Percentiles rank a stretch among this genome's conserved stretches.
Conservation (phyloP, 2,113 vertebrate genomes). For the Cairina moschata region DNA sequence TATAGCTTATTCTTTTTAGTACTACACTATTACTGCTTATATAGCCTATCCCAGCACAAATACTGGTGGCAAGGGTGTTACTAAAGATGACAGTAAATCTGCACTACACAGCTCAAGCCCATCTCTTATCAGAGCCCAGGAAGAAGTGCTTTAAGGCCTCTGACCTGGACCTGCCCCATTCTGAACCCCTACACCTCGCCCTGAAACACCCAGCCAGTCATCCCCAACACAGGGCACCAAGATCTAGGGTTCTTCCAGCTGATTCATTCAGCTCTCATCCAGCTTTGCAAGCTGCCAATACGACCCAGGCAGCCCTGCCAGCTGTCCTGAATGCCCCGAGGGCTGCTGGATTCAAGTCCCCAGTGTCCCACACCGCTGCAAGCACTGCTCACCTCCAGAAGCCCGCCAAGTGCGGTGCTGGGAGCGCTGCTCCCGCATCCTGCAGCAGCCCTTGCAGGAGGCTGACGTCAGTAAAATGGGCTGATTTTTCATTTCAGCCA, state of each 20-base stretch:
- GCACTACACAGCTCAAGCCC: neutral
- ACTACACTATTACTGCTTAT: no score
- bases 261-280: rapidly evolving
- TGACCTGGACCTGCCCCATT: rapidly evolving
- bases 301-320: rapidly evolving
- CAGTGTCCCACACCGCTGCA: rapidly evolving
- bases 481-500: neutral
- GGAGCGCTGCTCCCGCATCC: rapidly evolving
- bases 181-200: neutral
- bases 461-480: neutral
- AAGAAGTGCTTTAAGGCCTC: neutral
- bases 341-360: rapidly evolving
- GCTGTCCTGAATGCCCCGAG: rapidly evolving
- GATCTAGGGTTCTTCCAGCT: rapidly evolving
- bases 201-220: neutral
- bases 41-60: neutral
- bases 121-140: neutral
- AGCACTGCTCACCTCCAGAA: rapidly evolving
- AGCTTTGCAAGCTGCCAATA: neutral
- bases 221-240: neutral
- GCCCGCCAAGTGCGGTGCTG: neutral
- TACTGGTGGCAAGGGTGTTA: neutral
- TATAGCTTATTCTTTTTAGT: no score
- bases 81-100: neutral
- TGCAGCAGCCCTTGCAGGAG: neutral